Percentiles rank a stretch among this genome's conserved stretches.
Evolutionary conservation across 1,140 invertebrate genomes (phyloP).

Genomic region (Papilio aristodemus): DNA sequence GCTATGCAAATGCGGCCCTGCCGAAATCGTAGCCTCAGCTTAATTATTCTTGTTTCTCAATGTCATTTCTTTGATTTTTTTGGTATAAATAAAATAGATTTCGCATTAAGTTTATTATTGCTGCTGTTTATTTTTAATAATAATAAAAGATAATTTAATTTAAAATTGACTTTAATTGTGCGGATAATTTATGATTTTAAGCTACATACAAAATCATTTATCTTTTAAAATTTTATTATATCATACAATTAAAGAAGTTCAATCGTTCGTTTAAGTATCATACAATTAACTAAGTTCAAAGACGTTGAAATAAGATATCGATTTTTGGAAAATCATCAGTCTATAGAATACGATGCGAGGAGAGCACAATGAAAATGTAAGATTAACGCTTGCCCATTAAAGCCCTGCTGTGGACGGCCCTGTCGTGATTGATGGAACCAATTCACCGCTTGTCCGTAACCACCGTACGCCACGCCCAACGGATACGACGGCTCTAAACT

Average conservation of each 20-base stretch:
- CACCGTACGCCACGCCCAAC: conserved; percentile 33
- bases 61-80: conserved; percentile 11
- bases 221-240: no score
- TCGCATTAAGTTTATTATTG: not conserved
- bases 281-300: not conserved
- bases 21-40: conserved; percentile 13
- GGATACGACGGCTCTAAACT: not conserved
- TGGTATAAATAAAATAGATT: not conserved
- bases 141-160: no score
- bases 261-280: not conserved
- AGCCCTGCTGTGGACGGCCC: conserved; percentile 50
- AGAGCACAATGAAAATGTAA: conserved; percentile 36
- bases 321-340: conserved; percentile 7
- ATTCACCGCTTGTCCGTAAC: conserved; percentile 62
- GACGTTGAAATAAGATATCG: conserved; percentile 7
- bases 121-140: no score
- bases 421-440: conserved; percentile 66
- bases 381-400: conserved; percentile 56
- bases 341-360: not conserved
- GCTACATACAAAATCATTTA: no score
- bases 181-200: no score
- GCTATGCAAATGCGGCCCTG: conserved; percentile 39
- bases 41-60: conserved; percentile 17
- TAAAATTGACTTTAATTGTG: no score
- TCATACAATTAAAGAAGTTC: no score